Percentiles rank a stretch among this genome's conserved stretches.
Evolutionary conservation across 2,797 vertebrate species (phyloP).

Genomic region (Semaprochilodus insignis): DNA sequence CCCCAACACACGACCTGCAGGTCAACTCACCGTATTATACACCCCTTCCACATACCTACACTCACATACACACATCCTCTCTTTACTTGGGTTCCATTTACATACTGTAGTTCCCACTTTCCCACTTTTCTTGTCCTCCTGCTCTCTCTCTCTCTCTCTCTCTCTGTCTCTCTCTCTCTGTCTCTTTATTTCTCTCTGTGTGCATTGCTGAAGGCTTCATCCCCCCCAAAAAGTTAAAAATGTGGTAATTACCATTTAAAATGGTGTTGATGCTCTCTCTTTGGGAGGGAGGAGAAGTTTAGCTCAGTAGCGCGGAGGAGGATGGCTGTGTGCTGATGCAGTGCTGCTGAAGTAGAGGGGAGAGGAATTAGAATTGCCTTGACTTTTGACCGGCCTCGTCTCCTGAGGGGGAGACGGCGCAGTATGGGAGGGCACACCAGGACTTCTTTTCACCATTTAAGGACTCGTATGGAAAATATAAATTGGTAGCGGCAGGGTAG

Average conservation of each 20-base stretch:
- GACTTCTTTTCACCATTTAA: conserved; percentile 77
- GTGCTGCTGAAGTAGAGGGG: conserved; percentile 72
- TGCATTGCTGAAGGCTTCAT: conserved; percentile 53
- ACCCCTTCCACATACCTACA: conserved; percentile 65
- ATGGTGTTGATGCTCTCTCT: conserved; percentile 77
- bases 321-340: conserved; percentile 78
- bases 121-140: conserved; percentile 47
- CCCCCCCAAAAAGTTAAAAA: conserved; percentile 64
- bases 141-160: neutral
- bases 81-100: conserved; percentile 51
- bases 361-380: conserved; percentile 82
- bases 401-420: conserved; percentile 66
- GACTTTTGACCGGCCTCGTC: conserved; percentile 81
- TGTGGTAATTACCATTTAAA: conserved; percentile 84
- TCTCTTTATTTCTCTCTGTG: conserved; percentile 6
- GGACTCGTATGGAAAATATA: conserved; percentile 83
- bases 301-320: conserved; percentile 72
- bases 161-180: neutral
- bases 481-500: conserved; percentile 78
- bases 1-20: conserved; percentile 75
- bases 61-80: conserved; percentile 76
- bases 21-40: conserved; percentile 84
- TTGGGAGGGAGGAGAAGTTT: conserved; percentile 74
- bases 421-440: conserved; percentile 72
- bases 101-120: conserved; percentile 44